Evolutionary conservation across 2,888 invertebrate species (phyloP).

Genomic region (Thymelicus lineola): DNA sequence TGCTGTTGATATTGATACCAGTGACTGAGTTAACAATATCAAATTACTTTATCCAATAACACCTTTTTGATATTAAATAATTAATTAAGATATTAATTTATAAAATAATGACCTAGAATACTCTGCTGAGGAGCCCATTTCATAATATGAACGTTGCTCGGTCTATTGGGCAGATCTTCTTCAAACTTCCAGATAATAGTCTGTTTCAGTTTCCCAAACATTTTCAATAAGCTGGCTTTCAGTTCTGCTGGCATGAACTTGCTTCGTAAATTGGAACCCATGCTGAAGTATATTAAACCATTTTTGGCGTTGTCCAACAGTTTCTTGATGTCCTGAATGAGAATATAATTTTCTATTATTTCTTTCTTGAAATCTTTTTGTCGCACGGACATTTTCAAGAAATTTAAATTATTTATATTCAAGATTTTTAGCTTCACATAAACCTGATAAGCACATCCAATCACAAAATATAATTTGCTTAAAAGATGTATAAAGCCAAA

Average conservation of each 20-base stretch:
- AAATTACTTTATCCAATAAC: no score
- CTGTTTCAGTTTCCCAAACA: constrained; percentile 64
- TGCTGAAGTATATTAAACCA: constrained; percentile 69
- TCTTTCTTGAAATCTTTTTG: no score
- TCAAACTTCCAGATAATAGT: constrained; percentile 72
- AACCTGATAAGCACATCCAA: no score
- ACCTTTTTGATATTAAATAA: no score
- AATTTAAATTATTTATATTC: no score
- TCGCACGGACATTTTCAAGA: no score
- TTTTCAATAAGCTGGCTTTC: constrained; percentile 53
- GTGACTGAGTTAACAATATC: no score
- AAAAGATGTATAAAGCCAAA: no score
- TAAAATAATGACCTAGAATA: constrained; percentile 51
- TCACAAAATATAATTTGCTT: no score
- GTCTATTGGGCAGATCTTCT: constrained; percentile 52
- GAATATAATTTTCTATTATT: not conserved
- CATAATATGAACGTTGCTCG: constrained; percentile 61
- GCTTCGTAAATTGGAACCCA: constrained; percentile 65
- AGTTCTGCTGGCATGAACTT: constrained; percentile 53
- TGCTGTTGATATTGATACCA: no score
- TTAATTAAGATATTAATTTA: no score
- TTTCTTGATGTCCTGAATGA: constrained; percentile 56
- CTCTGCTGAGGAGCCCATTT: constrained; percentile 66
- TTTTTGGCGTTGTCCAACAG: constrained; percentile 60
- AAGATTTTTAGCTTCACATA: no score